phyloP scores from a whole-genome alignment of 2,797 vertebrate species.

The Varecia variegata region DNA sequence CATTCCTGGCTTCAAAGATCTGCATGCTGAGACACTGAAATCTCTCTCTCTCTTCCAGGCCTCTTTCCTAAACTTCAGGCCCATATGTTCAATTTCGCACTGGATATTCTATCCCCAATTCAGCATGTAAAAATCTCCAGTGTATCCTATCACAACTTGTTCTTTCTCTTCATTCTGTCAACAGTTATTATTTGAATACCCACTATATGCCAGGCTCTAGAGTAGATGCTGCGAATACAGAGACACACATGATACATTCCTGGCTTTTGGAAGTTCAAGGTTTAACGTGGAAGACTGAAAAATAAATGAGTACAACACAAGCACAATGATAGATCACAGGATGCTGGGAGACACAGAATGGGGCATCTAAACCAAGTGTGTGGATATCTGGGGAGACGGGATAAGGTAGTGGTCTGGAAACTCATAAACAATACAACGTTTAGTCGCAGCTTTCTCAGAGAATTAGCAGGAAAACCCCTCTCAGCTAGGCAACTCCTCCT shows the following conservation, averaged over 20 bases:
- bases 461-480: not conserved
- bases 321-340: fast-evolving
- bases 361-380: not conserved
- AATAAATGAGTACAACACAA: not conserved
- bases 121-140: not conserved
- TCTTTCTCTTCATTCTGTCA: not conserved
- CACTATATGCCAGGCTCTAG: not conserved
- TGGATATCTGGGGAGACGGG: too few relatives aligned
- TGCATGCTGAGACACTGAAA: not conserved
- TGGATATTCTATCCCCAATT: not conserved
- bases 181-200: not conserved
- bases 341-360: too few relatives aligned
- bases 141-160: not conserved
- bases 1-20: not conserved
- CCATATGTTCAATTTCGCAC: not conserved
- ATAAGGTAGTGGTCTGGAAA: not conserved
- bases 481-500: not conserved
- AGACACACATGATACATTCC: not conserved
- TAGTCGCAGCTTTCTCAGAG: not conserved
- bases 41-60: not conserved
- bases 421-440: not conserved
- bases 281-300: not conserved
- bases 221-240: not conserved
- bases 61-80: not conserved
- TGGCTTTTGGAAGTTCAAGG: not conserved